Percentiles rank a stretch among this genome's conserved stretches.
phyloP scores from a whole-genome alignment of 1,140 invertebrate species.

The Leptinotarsa texana region DNA sequence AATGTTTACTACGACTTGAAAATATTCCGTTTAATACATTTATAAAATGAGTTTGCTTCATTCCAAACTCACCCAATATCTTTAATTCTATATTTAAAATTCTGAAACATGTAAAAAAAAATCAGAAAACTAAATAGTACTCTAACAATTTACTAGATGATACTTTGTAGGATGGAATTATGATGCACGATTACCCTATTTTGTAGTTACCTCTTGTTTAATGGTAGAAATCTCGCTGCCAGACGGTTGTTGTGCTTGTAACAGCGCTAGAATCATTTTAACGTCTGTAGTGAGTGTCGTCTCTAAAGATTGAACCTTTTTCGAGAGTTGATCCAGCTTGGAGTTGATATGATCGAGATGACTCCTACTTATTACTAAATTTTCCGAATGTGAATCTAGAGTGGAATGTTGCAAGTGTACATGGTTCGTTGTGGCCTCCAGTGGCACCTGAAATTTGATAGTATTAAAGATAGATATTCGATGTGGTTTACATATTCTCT shows the following conservation, averaged over 20 bases:
- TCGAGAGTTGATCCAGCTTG: conserved; percentile 68
- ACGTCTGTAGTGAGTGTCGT: conserved; percentile 69
- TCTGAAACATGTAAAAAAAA: no score
- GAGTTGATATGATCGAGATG: conserved; percentile 61
- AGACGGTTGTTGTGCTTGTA: conserved; percentile 60
- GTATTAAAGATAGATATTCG: not conserved
- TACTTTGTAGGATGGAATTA: no score
- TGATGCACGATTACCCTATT: no score
- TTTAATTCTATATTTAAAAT: no score
- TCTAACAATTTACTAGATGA: no score
- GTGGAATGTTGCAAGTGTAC: conserved; percentile 52
- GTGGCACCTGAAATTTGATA: conserved; percentile 28
- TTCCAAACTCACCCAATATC: no score
- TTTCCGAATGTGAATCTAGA: conserved; percentile 46
- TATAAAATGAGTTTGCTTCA: no score
- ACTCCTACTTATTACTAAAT: conserved; percentile 49
- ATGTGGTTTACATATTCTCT: not conserved
- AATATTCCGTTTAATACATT: no score
- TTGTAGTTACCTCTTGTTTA: conserved; percentile 36
- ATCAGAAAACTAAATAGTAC: no score
- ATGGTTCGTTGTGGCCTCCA: conserved; percentile 27
- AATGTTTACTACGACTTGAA: no score
- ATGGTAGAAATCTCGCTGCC: conserved; percentile 20
- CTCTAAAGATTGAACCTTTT: conserved; percentile 66
- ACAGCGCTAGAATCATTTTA: conserved; percentile 66